A percentile compares a stretch with the other conserved stretches of the same genome.
These are phyloP conservation scores for Pangasianodon gigas DNA, from an alignment of 2,113 vertebrate genomes.

Conservation along the genomic window DNA sequence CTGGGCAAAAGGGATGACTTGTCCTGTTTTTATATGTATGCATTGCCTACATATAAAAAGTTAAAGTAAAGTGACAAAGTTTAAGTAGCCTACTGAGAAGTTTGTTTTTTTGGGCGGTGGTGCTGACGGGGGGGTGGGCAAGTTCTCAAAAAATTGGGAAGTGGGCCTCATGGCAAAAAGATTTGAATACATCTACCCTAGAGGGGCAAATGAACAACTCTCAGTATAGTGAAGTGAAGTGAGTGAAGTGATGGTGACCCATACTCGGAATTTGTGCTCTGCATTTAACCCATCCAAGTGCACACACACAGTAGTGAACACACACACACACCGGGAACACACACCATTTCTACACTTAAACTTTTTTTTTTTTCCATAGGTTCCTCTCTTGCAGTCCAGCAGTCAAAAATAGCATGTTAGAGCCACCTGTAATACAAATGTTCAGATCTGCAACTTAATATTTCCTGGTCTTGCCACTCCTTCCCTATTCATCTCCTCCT, in stretches of 20 bases:
- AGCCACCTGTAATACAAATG: neutral
- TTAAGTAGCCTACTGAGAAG: no score
- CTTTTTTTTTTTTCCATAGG: no score
- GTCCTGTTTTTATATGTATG: no score
- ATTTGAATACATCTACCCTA: neutral
- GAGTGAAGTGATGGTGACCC: no score
- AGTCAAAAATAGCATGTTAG: neutral
- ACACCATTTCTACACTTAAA: neutral
- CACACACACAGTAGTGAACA: no score
- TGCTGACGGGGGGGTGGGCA: no score
- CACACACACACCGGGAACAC: no score
- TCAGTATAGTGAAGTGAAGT: neutral
- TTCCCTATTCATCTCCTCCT: slow-evolving; percentile 53
- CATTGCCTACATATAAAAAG: no score
- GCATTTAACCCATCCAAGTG: no score
- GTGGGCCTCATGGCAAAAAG: neutral
- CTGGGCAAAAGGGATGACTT: no score
- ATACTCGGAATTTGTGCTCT: no score
- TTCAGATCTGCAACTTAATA: neutral
- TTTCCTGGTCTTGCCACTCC: neutral
- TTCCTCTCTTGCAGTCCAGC: neutral
- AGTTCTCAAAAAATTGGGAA: neutral
- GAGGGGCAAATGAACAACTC: neutral
- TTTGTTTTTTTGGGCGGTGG: neutral
- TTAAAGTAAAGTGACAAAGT: no score